phyloP scores from a whole-genome alignment of 2,797 vertebrate genomes.

The Lacerta bilineata region DNA sequence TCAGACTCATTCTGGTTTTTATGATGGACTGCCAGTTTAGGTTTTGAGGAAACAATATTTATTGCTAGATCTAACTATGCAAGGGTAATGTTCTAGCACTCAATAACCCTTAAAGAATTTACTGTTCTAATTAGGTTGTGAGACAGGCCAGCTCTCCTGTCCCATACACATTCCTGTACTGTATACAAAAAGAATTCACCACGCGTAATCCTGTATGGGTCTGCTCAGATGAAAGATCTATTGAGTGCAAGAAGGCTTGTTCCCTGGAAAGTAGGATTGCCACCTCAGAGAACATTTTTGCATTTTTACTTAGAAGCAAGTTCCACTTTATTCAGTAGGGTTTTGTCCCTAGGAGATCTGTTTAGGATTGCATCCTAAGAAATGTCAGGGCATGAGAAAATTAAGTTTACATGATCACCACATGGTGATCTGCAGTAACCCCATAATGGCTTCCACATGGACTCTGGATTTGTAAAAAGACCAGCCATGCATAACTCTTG shows the following conservation, averaged over 20 bases:
- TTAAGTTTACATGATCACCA: not conserved
- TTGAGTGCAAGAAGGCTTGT: not conserved
- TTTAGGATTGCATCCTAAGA: not conserved
- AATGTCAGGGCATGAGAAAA: not conserved
- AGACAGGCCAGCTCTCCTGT: not conserved
- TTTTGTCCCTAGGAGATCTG: not conserved
- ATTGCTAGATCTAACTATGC: not conserved
- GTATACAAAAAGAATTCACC: not conserved
- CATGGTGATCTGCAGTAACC: constrained; percentile 14
- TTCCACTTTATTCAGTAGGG: not conserved
- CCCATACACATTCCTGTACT: not conserved
- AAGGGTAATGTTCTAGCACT: not conserved
- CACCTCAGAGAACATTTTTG: not conserved
- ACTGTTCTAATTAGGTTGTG: not conserved
- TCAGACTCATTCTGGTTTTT: not conserved
- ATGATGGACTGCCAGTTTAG: not conserved
- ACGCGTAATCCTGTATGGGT: not conserved
- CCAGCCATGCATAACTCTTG: constrained; percentile 6
- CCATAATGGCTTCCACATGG: constrained; percentile 10
- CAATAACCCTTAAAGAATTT: not conserved
- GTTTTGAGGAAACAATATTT: not conserved
- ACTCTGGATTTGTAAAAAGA: constrained; percentile 4
- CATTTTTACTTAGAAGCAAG: not conserved
- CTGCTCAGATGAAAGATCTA: not conserved
- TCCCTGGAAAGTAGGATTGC: not conserved